Base-by-base conservation (phyloP, 2,113 vertebrate species). In the Gadus chalcogrammus region DNA sequence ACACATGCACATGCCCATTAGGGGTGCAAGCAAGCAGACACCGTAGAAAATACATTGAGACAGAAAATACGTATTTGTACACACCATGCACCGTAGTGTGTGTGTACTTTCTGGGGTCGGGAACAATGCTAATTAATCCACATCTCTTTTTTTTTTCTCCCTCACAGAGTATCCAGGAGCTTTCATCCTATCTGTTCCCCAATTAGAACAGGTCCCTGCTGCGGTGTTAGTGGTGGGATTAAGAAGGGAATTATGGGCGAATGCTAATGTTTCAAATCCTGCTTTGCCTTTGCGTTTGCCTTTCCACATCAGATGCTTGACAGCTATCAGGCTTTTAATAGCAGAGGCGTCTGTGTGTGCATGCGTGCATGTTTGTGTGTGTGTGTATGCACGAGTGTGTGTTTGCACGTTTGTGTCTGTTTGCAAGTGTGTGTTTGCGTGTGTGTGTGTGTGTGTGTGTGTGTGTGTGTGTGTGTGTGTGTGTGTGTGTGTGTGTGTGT, bases 41-140 rank as follows among this genome's bases (percentile, higher is more conserved):
- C 60, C 15, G 11, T 42, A 4, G 6, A 17, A 35, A 35, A 38
- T 38, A 60, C 22, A 22, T 28, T 55, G 11, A 22, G 12, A 15
- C 61, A 42, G 61, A 74, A 52, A 48, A 35, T 60, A 59, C 52
- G 11, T 72, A 77, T 71, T 73, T 64, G 61, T 15, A 28, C 69
- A 17, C 66, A 3, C 38, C 48, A 52, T 15, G 22, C 58, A 60
- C 69, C 11, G 3, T 4, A 35, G 31, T 35, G 31, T 35, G 31
- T 35, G 31, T 35, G 31, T 35, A 35, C 31, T 7, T 35, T 35
- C 4, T 35, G 3, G 4, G 15, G 48, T 58, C 56, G 18, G 22
- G 70, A 78, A 85, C 79, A 88, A 85, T 80, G 28, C 71, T 85
- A 82, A 89, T 88, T 89, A 88, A 92, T 88, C 86, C 84, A 77